These are phyloP conservation scores for Ceryle rudis DNA, from an alignment of 2,797 vertebrate species.

Conservation along the genomic window DNA sequence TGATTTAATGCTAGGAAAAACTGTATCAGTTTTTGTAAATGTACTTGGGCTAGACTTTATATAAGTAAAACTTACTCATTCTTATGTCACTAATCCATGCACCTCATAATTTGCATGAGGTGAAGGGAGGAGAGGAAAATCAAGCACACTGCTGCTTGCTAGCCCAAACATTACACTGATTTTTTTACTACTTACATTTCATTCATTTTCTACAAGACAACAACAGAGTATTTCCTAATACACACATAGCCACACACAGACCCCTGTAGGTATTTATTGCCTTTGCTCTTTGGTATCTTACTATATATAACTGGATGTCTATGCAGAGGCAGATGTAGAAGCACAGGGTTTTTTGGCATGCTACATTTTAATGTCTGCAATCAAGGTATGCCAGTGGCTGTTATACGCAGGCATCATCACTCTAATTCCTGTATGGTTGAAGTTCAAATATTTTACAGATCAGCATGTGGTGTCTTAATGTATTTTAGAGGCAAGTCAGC, in stretches of 20 bases:
- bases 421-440: not conserved
- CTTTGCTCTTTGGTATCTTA: not conserved
- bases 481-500: not conserved
- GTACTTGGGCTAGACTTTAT: not conserved
- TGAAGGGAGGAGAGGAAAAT: not conserved
- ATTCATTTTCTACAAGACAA: constrained; percentile 15
- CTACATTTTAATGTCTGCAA: not conserved
- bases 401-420: not conserved
- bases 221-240: not conserved
- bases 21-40: not conserved
- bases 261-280: not conserved
- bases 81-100: constrained; percentile 42
- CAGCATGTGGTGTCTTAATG: not conserved
- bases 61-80: constrained; percentile 31
- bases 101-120: constrained; percentile 10
- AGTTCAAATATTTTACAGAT: not conserved
- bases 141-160: not conserved
- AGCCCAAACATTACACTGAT: not conserved
- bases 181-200: not conserved
- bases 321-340: not conserved
- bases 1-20: constrained; percentile 42
- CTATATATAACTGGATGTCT: not conserved
- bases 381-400: not conserved
- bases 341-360: not conserved
- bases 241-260: not conserved